Evolutionary conservation across 2,797 vertebrate species (phyloP), one percentile per base, ranked within the genome.

Genomic region (Gymnodraco acuticeps): DNA sequence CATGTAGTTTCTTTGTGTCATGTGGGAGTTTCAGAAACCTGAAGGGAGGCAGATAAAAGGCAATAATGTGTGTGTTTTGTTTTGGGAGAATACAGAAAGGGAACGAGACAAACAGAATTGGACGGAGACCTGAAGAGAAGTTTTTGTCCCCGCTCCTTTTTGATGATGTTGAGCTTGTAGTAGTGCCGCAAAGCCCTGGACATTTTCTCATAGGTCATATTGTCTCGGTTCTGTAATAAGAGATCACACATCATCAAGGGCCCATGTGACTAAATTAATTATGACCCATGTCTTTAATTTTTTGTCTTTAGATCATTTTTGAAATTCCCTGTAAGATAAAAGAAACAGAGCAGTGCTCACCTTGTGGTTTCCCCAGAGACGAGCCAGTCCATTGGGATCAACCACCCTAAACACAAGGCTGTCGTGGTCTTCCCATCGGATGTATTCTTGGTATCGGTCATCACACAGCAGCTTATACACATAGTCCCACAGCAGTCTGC

Each of bases 151-250:
- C 93, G 94, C 80, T 98, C 97, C 82, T 98, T 99, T 85, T 93
- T 97, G 84, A 98, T 97, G 76, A 98, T 97, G 89, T 98, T 98
- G 82, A 98, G 96, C 88, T 99, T 99, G 91, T 98, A 98, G 87
- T 98, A 98, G 91, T 98, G 98, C 4, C 97, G 93, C 81, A 98
- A 89, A 0, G 97, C 97, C 55, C 96, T 94, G 0, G 97, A 98
- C 97, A 98, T 98, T 92, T 99, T 99, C 91, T 99, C 97, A 0
- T 99, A 99, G 0, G 97, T 98, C 98, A 99, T 98, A 64, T 98
- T 98, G 77, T 92, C 80, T 33, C 96, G 84, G 84, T 98, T 98
- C 97, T 98, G 89, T 56, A 76, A 81, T 60, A 60, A 77, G 13
- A 69, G 1, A 64, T 23, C 10, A 14, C 2, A n/a, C 1, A 16